Conservation (phyloP, 2,113 vertebrate species). For the Halcyon malimbica region DNA sequence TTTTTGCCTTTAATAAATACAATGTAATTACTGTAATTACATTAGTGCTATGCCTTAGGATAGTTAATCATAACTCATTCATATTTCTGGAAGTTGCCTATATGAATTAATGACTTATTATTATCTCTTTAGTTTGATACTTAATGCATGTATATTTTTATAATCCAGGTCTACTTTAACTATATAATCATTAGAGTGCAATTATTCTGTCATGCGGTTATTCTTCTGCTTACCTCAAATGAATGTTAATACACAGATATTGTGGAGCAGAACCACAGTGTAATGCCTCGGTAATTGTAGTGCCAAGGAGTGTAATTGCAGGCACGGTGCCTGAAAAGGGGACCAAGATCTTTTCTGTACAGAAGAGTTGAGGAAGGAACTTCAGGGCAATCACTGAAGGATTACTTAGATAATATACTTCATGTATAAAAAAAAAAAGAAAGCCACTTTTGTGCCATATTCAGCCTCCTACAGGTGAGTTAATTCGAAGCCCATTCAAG, state of each 20-base stretch:
- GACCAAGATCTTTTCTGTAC: neutral
- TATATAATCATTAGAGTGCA: slow-evolving; percentile 64
- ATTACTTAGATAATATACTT: neutral
- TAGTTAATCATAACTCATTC: slow-evolving; percentile 62
- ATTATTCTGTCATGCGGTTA: slow-evolving; percentile 62
- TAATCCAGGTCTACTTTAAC: slow-evolving; percentile 56
- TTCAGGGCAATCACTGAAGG: neutral
- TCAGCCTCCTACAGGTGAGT: neutral
- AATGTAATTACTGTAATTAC: slow-evolving; percentile 64
- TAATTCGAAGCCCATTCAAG: neutral
- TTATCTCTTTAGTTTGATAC: slow-evolving; percentile 60
- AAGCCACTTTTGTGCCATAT: neutral
- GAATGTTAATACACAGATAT: slow-evolving; percentile 54
- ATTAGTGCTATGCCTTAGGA: slow-evolving; percentile 43
- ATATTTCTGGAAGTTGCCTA: slow-evolving; percentile 55
- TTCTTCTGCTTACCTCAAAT: slow-evolving; percentile 59
- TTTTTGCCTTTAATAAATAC: slow-evolving; percentile 52
- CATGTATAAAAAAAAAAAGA: neutral
- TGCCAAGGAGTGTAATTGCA: slow-evolving; percentile 22
- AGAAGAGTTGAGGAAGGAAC: neutral
- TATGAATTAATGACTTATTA: slow-evolving; percentile 68
- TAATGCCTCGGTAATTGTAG: slow-evolving; percentile 34
- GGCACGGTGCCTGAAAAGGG: neutral
- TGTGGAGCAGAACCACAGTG: slow-evolving; percentile 33
- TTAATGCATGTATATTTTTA: slow-evolving; percentile 67